Base-by-base conservation (phyloP, 2,888 invertebrate species). In the Sarcophaga subvicina region DNA sequence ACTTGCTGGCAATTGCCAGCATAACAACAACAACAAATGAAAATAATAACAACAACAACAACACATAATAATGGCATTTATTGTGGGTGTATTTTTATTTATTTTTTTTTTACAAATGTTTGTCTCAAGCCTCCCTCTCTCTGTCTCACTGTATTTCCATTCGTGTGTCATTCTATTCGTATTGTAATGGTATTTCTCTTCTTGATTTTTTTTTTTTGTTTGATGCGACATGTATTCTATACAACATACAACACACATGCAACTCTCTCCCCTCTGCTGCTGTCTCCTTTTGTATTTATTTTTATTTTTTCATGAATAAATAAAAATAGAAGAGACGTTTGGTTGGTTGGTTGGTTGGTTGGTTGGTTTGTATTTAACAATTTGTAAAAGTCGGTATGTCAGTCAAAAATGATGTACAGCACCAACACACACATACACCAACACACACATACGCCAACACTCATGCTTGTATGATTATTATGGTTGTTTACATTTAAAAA, bases 1-100 rank as follows among this genome's bases (percentile, higher is more conserved):
- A 86, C 83, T 86, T 78, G 83, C 6, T 80, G 80, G 80, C 83
- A 86, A 86, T 86, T 86, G 86, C 86, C 86, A 86, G 64, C 83
- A 80, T 70, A 64, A 78, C 37, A 83, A 45, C 37, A 37, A 37
- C 37, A 37, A 37, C 8, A 10, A 10, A 8, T 10, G 8, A 6
- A 0, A 37, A 37, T 2, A 37, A 37, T 0, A 37, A 37, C 37
- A 37, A 8, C 27, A 37, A 37, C 37, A 37, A 10, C 60, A 79
- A 54, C 17, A 66, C 10, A 70, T 67, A 73, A 80, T 73, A 63
- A 80, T 78, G 77, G 69, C 86, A 86, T 86, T 86, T 83, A 86
- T 80, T 86, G 86, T 83, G 83, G 77, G 69, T 83, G 86, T 73
- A 63, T 59, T 80, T 86, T 20, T 66, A 49, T 59, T 37, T 37